These are phyloP conservation scores for Archips xylosteana DNA, from an alignment of 2,888 invertebrate species.

Conservation along the genomic window DNA sequence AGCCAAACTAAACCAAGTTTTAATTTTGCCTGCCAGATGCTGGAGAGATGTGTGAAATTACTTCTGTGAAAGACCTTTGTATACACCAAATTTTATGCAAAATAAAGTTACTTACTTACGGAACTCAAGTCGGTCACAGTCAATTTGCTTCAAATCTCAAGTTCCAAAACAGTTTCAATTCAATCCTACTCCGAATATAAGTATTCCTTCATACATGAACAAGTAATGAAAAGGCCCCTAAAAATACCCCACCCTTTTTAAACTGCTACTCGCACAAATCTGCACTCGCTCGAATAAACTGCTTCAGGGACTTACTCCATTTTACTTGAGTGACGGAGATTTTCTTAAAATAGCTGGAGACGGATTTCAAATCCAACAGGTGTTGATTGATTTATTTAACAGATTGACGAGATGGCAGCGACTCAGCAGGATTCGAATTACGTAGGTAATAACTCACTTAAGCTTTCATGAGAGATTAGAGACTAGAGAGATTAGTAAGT, in stretches of 20 bases:
- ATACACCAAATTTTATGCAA: too few relatives aligned
- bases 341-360: conserved; percentile 17
- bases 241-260: conserved; percentile 25
- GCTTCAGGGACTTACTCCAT: conserved; percentile 20
- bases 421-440: conserved; percentile 5
- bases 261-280: conserved; percentile 30
- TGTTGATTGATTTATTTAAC: conserved; percentile 32
- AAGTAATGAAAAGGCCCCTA: conserved; percentile 29
- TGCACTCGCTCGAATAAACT: conserved; percentile 35
- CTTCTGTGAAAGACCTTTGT: too few relatives aligned
- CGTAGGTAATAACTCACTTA: not conserved
- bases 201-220: conserved; percentile 26
- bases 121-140: too few relatives aligned
- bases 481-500: too few relatives aligned
- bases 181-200: conserved; percentile 23
- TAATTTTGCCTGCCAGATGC: too few relatives aligned
- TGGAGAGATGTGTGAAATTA: too few relatives aligned
- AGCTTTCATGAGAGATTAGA: conserved; percentile 4
- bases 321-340: conserved; percentile 20
- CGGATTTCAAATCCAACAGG: conserved; percentile 17
- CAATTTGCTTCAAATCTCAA: too few relatives aligned
- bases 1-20: too few relatives aligned
- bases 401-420: conserved; percentile 25
- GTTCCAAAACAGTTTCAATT: too few relatives aligned
- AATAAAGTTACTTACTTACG: too few relatives aligned